These are phyloP conservation scores for Drosophila picticornis DNA, from an alignment of 2,888 invertebrate species.

Conservation along the genomic window DNA sequence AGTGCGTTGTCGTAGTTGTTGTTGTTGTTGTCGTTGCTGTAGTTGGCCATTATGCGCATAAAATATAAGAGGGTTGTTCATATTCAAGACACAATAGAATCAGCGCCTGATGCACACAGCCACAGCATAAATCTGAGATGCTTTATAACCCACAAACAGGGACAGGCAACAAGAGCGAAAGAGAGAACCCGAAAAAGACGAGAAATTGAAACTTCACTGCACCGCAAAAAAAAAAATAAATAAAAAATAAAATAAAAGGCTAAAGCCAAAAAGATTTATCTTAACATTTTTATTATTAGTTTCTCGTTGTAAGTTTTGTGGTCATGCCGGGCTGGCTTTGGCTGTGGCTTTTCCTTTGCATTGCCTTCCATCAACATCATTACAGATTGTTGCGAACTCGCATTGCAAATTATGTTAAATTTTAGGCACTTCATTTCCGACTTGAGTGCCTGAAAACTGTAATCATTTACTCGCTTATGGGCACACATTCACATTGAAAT, in stretches of 20 bases:
- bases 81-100: constrained; percentile 72
- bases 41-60: constrained; percentile 78
- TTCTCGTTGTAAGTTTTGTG: constrained; percentile 59
- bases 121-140: constrained; percentile 70
- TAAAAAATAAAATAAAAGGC: constrained; percentile 17
- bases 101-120: constrained; percentile 54
- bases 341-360: neutral
- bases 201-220: constrained; percentile 59
- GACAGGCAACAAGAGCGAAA: neutral
- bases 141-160: constrained; percentile 48
- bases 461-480: constrained; percentile 20
- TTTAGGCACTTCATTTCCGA: constrained; percentile 66
- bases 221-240: constrained; percentile 3
- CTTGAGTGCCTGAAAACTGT: constrained; percentile 60
- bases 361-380: constrained; percentile 39
- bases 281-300: constrained; percentile 79
- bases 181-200: constrained; percentile 5
- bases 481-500: constrained; percentile 13
- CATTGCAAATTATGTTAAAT: constrained; percentile 72
- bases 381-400: constrained; percentile 69
- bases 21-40: constrained; percentile 24
- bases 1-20: constrained; percentile 41
- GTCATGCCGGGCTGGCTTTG: constrained; percentile 63
- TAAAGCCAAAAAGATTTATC: constrained; percentile 70
- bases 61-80: constrained; percentile 78